A percentile compares a stretch with the other conserved stretches of the same genome.
Evolutionary conservation across 1,140 invertebrate species (phyloP).

Genomic region (Orchesella cincta): DNA sequence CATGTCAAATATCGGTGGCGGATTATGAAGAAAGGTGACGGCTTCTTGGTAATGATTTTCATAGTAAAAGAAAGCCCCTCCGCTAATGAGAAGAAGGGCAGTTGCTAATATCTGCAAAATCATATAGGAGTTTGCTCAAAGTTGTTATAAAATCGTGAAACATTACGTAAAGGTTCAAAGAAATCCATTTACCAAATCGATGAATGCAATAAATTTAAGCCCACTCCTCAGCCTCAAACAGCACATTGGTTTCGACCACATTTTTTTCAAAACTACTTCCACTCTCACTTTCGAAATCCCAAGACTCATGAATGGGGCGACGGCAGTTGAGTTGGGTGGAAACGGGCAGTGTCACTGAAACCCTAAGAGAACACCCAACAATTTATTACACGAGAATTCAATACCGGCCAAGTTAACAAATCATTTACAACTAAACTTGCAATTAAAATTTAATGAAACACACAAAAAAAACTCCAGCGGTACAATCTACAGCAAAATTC

Average conservation of each 20-base stretch:
- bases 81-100: background rate
- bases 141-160: background rate
- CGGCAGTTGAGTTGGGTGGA: no score
- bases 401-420: no score
- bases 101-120: background rate
- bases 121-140: background rate
- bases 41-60: background rate
- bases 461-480: no score
- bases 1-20: background rate
- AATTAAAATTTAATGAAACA: no score
- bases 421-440: no score
- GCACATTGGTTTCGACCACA: background rate
- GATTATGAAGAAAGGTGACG: background rate
- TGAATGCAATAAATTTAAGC: background rate
- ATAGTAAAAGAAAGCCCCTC: background rate
- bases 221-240: background rate
- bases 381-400: no score
- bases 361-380: no score
- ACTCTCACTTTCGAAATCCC: no score
- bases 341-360: no score
- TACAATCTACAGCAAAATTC: no score
- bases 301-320: no score
- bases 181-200: background rate
- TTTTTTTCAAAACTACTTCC: no score
- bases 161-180: background rate